Percentiles rank a stretch among this genome's conserved stretches.
These are phyloP conservation scores for Melinopterus prodromus DNA, from an alignment of 2,888 invertebrate species.

Conservation along the genomic window DNA sequence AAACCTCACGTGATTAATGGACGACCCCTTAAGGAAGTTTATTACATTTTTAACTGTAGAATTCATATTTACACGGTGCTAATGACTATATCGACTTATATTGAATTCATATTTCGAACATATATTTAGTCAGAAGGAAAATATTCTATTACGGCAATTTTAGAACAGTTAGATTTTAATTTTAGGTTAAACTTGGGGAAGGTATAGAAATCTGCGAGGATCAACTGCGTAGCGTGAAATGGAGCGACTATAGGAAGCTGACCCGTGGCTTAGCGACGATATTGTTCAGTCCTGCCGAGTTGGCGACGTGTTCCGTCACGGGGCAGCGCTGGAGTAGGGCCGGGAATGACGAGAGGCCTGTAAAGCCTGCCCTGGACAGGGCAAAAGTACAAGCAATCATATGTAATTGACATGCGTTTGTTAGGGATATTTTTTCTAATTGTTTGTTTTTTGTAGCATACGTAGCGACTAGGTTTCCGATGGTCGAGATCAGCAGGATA, in stretches of 20 bases:
- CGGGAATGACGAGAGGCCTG: slow-evolving; percentile 76
- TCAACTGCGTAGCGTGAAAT: slow-evolving; percentile 74
- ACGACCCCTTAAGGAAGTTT: too few relatives aligned
- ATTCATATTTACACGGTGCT: too few relatives aligned
- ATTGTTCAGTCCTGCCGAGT: slow-evolving; percentile 75
- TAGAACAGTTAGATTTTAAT: not conserved
- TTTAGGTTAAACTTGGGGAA: slow-evolving; percentile 75
- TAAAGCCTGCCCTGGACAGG: slow-evolving; percentile 76
- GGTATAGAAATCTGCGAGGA: slow-evolving; percentile 78
- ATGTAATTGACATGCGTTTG: slow-evolving; percentile 56
- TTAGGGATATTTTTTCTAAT: not conserved
- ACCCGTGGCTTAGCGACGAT: slow-evolving; percentile 78
- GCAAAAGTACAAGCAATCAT: slow-evolving; percentile 79
- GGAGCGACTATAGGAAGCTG: slow-evolving; percentile 78
- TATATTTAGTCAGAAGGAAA: too few relatives aligned
- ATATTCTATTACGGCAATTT: too few relatives aligned
- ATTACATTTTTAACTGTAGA: too few relatives aligned
- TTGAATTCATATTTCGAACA: too few relatives aligned
- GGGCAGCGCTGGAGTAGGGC: slow-evolving; percentile 80
- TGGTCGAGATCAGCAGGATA: slow-evolving; percentile 77
- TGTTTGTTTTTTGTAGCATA: slow-evolving; percentile 65
- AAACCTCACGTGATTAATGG: too few relatives aligned
- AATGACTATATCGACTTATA: too few relatives aligned
- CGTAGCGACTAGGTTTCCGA: slow-evolving; percentile 77
- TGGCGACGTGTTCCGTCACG: slow-evolving; percentile 78